Conservation (phyloP, 2,888 invertebrate genomes). For the Aradus depressus region DNA sequence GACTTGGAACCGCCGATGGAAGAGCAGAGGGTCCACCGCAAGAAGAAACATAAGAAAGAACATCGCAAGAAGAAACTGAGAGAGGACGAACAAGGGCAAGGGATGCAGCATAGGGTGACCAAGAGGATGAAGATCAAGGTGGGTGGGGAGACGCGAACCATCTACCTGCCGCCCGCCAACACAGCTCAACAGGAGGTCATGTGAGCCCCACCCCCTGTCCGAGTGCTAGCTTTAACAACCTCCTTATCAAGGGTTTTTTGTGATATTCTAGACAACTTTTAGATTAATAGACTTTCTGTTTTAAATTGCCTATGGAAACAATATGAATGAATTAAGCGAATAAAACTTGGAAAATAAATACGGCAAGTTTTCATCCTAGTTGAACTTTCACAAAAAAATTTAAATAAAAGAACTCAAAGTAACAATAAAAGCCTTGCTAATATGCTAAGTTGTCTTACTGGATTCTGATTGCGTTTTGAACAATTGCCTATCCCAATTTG, state of each 20-base stretch:
- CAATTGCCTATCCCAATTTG: too few species aligned
- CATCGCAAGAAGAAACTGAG: constrained; percentile 21
- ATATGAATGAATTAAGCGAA: not conserved
- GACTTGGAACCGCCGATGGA: too few species aligned
- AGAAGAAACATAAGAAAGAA: constrained; percentile 48
- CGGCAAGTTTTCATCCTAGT: constrained; percentile 15
- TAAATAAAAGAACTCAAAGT: constrained; percentile 9
- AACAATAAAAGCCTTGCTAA: too few species aligned
- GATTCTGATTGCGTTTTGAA: too few species aligned
- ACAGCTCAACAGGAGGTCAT: constrained; percentile 21
- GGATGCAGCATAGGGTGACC: constrained; percentile 50
- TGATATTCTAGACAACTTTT: constrained; percentile 12
- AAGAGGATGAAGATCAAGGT: constrained; percentile 78
- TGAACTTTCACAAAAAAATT: constrained; percentile 13
- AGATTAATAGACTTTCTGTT: constrained; percentile 11
- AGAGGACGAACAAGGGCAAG: constrained; percentile 29
- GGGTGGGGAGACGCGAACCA: constrained; percentile 79
- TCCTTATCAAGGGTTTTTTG: constrained; percentile 15
- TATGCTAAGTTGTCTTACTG: too few species aligned
- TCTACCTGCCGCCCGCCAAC: constrained; percentile 55
- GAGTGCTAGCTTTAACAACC: constrained; percentile 12
- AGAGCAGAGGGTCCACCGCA: constrained; percentile 38
- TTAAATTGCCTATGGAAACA: too few species aligned
- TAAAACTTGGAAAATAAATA: not conserved
- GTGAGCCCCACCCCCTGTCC: not conserved